phyloP scores from a whole-genome alignment of 2,113 vertebrate genomes.

The Cynopterus brachyotis region DNA sequence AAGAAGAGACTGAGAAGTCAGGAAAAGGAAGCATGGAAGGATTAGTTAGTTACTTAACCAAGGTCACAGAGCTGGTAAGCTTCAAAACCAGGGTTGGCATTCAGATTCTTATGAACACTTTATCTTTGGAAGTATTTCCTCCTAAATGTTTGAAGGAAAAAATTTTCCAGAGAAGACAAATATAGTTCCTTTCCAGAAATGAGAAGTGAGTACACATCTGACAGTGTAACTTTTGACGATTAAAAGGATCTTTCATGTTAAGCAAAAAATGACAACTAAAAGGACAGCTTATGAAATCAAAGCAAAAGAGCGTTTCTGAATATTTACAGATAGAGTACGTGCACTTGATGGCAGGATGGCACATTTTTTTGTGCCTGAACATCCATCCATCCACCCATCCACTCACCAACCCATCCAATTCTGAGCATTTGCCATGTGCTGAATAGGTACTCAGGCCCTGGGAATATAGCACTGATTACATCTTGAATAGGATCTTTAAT shows the following conservation, averaged over 20 bases:
- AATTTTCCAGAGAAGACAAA: constrained; percentile 35
- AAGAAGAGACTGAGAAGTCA: not conserved
- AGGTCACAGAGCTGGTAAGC: not conserved
- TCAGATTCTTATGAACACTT: not conserved
- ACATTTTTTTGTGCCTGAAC: not conserved
- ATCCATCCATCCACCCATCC: not conserved
- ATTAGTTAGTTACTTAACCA: not conserved
- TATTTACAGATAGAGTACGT: not conserved
- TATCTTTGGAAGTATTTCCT: not conserved
- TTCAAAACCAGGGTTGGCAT: not conserved
- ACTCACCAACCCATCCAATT: not conserved
- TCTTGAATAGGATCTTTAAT: not conserved
- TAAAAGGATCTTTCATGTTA: not conserved
- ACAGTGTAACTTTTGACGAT: constrained; percentile 12
- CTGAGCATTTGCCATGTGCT: not conserved
- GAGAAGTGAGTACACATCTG: not conserved
- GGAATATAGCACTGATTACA: not conserved
- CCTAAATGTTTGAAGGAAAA: constrained; percentile 19
- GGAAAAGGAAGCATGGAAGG: not conserved
- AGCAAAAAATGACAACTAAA: not conserved
- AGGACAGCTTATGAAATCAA: not conserved
- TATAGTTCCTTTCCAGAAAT: constrained; percentile 8
- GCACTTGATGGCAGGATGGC: not conserved
- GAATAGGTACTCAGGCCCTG: not conserved
- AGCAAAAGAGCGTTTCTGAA: not conserved